phyloP scores from a whole-genome alignment of 2,797 vertebrate species.

The Sternotherus odoratus region DNA sequence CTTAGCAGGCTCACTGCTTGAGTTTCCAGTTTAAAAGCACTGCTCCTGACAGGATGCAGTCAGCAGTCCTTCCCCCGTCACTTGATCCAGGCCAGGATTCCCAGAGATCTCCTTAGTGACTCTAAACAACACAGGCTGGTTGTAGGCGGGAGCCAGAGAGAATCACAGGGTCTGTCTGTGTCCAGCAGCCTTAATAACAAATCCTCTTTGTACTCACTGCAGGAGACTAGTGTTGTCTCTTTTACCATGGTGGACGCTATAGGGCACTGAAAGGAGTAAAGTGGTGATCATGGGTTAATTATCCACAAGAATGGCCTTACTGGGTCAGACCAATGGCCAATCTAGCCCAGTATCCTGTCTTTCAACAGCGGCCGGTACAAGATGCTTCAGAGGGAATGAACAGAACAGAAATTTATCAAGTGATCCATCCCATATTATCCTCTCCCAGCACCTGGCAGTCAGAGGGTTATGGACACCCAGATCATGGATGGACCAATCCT shows the following conservation, averaged over 20 bases:
- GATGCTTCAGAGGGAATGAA: too few species aligned
- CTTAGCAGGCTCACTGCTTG: not conserved
- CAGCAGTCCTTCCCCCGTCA: not conserved
- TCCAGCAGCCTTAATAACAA: not conserved
- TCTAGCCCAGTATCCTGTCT: too few species aligned
- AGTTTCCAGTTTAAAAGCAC: not conserved
- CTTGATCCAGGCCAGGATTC: not conserved
- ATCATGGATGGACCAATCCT: too few species aligned
- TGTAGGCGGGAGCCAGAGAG: not conserved
- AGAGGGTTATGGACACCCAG: too few species aligned
- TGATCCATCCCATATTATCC: too few species aligned
- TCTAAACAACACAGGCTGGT: not conserved
- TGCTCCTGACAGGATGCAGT: not conserved
- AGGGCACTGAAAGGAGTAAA: too few species aligned
- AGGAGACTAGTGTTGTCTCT: not conserved
- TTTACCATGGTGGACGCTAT: not conserved
- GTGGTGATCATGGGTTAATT: too few species aligned
- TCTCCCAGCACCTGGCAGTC: too few species aligned
- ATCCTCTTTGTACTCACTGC: not conserved
- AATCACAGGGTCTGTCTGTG: not conserved
- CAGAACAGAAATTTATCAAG: too few species aligned
- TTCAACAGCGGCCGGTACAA: too few species aligned
- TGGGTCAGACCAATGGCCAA: too few species aligned
- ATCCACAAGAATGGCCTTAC: too few species aligned
- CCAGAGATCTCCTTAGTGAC: not conserved